Evolutionary conservation across 2,888 invertebrate genomes (phyloP).

Genomic region (Octonoba sinensis): DNA sequence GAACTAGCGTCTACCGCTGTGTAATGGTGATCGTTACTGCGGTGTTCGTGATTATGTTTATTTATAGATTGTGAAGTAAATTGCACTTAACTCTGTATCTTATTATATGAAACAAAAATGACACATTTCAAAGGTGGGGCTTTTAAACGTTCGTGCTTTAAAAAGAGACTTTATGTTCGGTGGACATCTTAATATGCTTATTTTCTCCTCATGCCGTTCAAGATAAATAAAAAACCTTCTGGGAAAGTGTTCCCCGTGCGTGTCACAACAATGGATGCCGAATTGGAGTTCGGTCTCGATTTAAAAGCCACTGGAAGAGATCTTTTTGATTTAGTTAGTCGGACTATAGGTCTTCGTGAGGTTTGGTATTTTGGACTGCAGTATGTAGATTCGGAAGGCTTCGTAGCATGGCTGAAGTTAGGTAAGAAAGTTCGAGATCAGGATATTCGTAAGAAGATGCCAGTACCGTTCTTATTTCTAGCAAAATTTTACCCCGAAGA

Average conservation of each 20-base stretch:
- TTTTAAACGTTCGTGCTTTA: too few relatives aligned
- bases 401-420: conserved; percentile 93
- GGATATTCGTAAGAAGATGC: conserved; percentile 81
- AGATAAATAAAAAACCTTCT: conserved; percentile 69
- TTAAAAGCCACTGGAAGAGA: conserved; percentile 94
- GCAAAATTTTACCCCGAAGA: conserved; percentile 99
- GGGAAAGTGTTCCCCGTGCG: conserved; percentile 89
- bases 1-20: too few relatives aligned
- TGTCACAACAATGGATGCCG: conserved; percentile 97
- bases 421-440: conserved; percentile 94
- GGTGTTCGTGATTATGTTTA: too few relatives aligned
- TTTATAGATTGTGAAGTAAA: too few relatives aligned
- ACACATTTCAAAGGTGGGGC: too few relatives aligned
- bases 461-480: conserved; percentile 91
- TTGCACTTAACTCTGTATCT: too few relatives aligned
- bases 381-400: conserved; percentile 88
- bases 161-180: too few relatives aligned
- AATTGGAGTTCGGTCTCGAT: conserved; percentile 96
- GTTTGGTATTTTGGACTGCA: conserved; percentile 98
- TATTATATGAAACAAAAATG: too few relatives aligned
- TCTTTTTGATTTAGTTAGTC: conserved; percentile 95
- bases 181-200: too few relatives aligned
- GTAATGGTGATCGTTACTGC: too few relatives aligned
- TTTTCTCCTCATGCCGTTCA: conserved; percentile 60
- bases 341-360: conserved; percentile 94